These are phyloP conservation scores for Pseudoatta argentina DNA, from an alignment of 1,140 invertebrate species.

Conservation along the genomic window DNA sequence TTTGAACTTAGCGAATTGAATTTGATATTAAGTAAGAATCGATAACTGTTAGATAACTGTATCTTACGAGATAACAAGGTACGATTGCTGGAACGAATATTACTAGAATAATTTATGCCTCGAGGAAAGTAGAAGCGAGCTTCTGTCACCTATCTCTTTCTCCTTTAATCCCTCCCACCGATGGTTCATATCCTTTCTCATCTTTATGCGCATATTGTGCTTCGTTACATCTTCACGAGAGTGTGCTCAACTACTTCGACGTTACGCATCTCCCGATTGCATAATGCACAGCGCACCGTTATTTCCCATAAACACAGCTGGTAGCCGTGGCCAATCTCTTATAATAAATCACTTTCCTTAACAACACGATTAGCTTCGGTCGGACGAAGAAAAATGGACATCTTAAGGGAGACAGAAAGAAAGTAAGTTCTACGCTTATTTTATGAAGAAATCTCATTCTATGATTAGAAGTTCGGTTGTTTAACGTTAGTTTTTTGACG, in stretches of 20 bases:
- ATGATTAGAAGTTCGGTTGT: constrained; percentile 35
- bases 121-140: constrained; percentile 38
- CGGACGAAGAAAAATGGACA: constrained; percentile 30
- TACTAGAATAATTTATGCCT: constrained; percentile 26
- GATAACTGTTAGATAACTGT: not conserved
- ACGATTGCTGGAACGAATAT: constrained; percentile 17
- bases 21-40: not conserved
- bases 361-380: constrained; percentile 38
- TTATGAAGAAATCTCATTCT: not conserved
- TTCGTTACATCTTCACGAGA: constrained; percentile 17
- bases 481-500: constrained; percentile 26
- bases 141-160: constrained; percentile 44
- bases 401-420: constrained; percentile 32
- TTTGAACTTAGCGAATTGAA: not conserved
- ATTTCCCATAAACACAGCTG: constrained; percentile 52
- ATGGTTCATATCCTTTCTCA: constrained; percentile 41
- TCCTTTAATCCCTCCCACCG: constrained; percentile 4
- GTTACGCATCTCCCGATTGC: constrained; percentile 54
- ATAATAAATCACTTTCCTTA: constrained; percentile 61
- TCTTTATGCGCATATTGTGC: constrained; percentile 62
- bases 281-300: constrained; percentile 43
- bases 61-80: constrained; percentile 13
- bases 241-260: not conserved
- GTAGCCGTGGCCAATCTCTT: constrained; percentile 32
- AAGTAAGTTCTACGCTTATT: not conserved